Evolutionary conservation across 2,797 vertebrate genomes (phyloP).

Genomic region (Acropternis orthonyx): DNA sequence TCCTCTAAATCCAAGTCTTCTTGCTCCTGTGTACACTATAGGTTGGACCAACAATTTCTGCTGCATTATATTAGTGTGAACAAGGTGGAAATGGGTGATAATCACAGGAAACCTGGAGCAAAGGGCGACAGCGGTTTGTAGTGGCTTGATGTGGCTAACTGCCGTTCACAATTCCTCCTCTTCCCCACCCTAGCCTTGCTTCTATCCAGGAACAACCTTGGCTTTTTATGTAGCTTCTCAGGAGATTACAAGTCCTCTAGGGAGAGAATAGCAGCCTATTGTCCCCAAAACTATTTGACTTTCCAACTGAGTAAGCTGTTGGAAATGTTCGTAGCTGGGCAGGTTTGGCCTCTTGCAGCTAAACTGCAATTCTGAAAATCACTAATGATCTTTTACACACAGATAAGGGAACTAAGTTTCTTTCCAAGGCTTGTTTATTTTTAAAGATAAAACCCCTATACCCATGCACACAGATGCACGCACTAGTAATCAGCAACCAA

Average conservation of each 20-base stretch:
- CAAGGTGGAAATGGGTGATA: background rate
- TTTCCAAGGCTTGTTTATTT: background rate
- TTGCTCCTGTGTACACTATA: background rate
- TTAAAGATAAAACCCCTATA: background rate
- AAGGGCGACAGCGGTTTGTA: background rate
- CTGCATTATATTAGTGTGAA: background rate
- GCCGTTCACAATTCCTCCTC: background rate
- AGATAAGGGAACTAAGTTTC: background rate
- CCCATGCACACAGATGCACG: background rate
- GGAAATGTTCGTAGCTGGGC: background rate
- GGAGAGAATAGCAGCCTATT: background rate
- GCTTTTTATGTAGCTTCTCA: background rate
- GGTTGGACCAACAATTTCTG: conserved; percentile 3
- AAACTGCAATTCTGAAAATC: conserved; percentile 19
- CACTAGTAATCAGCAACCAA: background rate
- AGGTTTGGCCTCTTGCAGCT: background rate
- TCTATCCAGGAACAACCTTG: background rate
- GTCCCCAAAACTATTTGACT: conserved; percentile 1
- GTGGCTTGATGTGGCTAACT: background rate
- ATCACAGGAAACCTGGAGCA: background rate
- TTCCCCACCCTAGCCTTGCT: background rate
- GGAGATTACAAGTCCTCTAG: conserved; percentile 3
- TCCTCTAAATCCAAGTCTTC: background rate
- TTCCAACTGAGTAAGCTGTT: background rate
- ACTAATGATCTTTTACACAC: background rate